Conservation (phyloP, 2,797 vertebrate genomes). For the Triplophysa bombifrons region DNA sequence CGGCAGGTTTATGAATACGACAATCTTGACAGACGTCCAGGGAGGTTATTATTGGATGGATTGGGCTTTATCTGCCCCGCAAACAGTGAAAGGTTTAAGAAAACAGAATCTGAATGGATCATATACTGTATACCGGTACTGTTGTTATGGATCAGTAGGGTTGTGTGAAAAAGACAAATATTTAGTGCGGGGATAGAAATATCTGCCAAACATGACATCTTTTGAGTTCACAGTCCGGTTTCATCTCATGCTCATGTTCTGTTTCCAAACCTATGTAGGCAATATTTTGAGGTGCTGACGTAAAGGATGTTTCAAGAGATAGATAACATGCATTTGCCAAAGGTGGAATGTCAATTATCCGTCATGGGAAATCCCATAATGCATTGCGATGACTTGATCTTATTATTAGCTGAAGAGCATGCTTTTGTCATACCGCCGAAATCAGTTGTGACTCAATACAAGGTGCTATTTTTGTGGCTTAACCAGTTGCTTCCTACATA, state of each 20-base stretch:
- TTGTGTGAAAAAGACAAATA: constrained; percentile 16
- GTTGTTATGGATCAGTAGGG: background rate
- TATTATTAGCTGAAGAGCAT: background rate
- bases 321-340: background rate
- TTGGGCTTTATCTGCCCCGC: constrained; percentile 43
- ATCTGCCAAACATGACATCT: background rate
- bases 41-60: constrained; percentile 46
- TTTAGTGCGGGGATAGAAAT: background rate
- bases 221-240: background rate
- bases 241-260: background rate
- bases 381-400: background rate
- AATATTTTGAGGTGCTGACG: background rate
- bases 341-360: background rate
- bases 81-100: constrained; percentile 40
- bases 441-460: background rate
- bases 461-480: background rate
- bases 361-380: background rate
- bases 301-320: background rate
- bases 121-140: background rate
- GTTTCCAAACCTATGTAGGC: background rate
- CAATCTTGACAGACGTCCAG: background rate
- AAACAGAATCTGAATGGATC: constrained; percentile 19
- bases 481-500: too few species aligned
- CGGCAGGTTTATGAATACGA: constrained; percentile 18
- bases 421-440: background rate